Evolutionary conservation across 2,113 vertebrate genomes (phyloP).

Genomic region (Aspiorhynchus laticeps): DNA sequence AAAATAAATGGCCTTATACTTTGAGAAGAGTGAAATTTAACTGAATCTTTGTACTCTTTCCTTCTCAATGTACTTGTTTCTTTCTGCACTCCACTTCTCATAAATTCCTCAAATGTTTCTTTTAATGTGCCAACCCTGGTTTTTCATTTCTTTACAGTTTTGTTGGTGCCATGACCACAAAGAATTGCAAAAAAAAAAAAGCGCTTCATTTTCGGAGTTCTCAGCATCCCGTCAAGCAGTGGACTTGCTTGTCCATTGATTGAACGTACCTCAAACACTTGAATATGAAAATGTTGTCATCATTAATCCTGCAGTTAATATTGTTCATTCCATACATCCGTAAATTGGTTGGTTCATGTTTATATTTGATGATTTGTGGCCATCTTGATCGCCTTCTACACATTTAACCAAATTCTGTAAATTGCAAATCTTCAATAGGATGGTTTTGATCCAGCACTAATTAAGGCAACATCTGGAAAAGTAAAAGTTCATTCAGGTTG

Average conservation of each 20-base stretch:
- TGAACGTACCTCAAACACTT: slow-evolving; percentile 28
- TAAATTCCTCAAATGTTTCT: not conserved
- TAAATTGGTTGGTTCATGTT: not conserved
- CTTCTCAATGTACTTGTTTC: not conserved
- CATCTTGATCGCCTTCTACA: slow-evolving; percentile 4
- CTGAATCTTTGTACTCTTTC: slow-evolving; percentile 23
- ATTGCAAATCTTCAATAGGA: not conserved
- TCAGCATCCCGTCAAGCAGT: not conserved
- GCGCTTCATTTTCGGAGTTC: slow-evolving; percentile 6
- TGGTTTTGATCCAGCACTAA: not conserved
- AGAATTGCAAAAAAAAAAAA: not conserved
- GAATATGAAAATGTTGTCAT: not conserved
- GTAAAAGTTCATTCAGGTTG: not conserved
- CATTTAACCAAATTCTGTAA: not conserved
- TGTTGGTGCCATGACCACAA: slow-evolving; percentile 42
- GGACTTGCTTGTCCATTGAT: slow-evolving; percentile 17
- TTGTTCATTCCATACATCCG: slow-evolving; percentile 12
- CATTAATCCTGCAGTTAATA: slow-evolving; percentile 4
- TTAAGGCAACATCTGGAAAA: not conserved
- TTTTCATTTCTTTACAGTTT: slow-evolving; percentile 42
- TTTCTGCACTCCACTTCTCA: slow-evolving; percentile 3
- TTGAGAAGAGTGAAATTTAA: slow-evolving; percentile 20
- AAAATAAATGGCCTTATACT: slow-evolving; percentile 45
- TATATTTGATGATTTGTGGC: not conserved
- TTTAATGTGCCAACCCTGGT: slow-evolving; percentile 43